phyloP scores from a whole-genome alignment of 2,113 vertebrate species.

The Amphiprion ocellaris region DNA sequence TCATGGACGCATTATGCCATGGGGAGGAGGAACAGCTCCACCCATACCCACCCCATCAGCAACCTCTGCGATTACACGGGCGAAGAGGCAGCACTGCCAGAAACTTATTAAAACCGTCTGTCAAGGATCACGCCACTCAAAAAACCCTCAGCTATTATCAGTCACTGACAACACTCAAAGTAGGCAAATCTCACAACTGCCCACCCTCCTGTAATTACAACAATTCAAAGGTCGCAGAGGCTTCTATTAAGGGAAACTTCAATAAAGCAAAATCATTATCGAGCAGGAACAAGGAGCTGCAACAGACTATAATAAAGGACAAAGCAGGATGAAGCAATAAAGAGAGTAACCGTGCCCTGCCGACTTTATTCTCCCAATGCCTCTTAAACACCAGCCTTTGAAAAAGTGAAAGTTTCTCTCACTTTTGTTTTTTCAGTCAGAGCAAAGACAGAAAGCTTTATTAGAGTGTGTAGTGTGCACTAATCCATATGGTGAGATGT shows the following conservation, averaged over 20 bases:
- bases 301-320: conserved; percentile 62
- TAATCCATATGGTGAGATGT: conserved; percentile 49
- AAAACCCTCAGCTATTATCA: conserved; percentile 32
- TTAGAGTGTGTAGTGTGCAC: conserved; percentile 11
- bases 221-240: conserved; percentile 51
- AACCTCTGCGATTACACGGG: conserved; percentile 18
- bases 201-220: conserved; percentile 51
- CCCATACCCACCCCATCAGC: not conserved
- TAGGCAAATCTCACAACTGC: conserved; percentile 42
- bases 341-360: conserved; percentile 34
- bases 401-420: conserved; percentile 50
- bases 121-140: conserved; percentile 33
- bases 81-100: conserved; percentile 7
- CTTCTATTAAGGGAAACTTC: conserved; percentile 57
- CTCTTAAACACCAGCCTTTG: conserved; percentile 39
- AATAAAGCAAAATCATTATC: conserved; percentile 65
- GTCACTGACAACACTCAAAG: conserved; percentile 8
- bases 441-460: conserved; percentile 61
- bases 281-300: conserved; percentile 53
- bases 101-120: conserved; percentile 28
- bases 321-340: conserved; percentile 51
- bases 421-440: conserved; percentile 12
- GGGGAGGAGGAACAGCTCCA: conserved; percentile 19
- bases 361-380: conserved; percentile 58
- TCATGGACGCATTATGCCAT: conserved; percentile 40